A percentile compares a stretch with the other conserved stretches of the same genome.
phyloP scores from a whole-genome alignment of 1,140 invertebrate genomes.

The Vanessa tameamea region DNA sequence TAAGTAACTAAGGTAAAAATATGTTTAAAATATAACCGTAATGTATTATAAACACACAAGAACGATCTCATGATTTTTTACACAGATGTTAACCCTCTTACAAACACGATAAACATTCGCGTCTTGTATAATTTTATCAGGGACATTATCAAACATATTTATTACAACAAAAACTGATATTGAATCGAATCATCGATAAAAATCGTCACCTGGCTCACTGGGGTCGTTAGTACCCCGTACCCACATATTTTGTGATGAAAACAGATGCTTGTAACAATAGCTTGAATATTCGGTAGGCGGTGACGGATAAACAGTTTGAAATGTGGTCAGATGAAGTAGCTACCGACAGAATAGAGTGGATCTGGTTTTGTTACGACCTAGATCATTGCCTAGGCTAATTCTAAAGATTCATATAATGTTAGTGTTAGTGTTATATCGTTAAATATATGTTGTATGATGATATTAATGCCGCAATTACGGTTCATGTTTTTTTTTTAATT shows the following conservation, averaged over 20 bases:
- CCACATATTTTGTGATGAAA: slow-evolving; percentile 49
- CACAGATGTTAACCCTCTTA: slow-evolving; percentile 34
- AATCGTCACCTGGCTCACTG: slow-evolving; percentile 53
- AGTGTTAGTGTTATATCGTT: too few relatives aligned
- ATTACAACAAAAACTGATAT: slow-evolving; percentile 45
- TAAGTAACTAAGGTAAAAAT: too few relatives aligned
- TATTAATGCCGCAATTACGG: too few relatives aligned
- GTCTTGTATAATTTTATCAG: slow-evolving; percentile 40
- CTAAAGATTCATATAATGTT: too few relatives aligned
- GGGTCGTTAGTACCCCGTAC: slow-evolving; percentile 53
- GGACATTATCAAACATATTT: slow-evolving; percentile 43
- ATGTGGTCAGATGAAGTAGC: slow-evolving; percentile 48
- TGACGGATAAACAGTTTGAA: slow-evolving; percentile 59
- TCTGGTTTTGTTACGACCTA: not conserved
- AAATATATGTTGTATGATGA: too few relatives aligned
- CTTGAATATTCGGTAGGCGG: slow-evolving; percentile 72
- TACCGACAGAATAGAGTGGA: slow-evolving; percentile 45
- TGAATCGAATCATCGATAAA: slow-evolving; percentile 43
- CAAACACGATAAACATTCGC: slow-evolving; percentile 10
- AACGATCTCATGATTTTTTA: not conserved
- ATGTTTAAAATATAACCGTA: too few relatives aligned
- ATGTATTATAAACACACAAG: too few relatives aligned
- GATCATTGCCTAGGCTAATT: too few relatives aligned
- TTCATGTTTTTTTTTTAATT: too few relatives aligned
- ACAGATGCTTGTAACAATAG: slow-evolving; percentile 73